Percentiles rank a stretch among this genome's conserved stretches.
Conservation (phyloP, 2,797 vertebrate genomes). For the Alfaro cultratus region DNA sequence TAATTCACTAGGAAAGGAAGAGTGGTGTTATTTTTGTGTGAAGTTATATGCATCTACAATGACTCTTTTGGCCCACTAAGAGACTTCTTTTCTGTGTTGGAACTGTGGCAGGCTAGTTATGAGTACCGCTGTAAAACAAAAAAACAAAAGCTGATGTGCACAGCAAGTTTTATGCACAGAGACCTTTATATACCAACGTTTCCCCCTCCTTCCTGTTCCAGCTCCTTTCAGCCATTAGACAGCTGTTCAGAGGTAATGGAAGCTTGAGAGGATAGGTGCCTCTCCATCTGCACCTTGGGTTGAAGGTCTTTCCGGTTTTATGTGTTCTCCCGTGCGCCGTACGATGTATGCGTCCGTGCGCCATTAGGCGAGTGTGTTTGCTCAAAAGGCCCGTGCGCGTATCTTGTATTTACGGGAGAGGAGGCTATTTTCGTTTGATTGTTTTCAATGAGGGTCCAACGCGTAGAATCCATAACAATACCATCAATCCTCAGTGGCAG, state of each 20-base stretch:
- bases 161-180: not conserved
- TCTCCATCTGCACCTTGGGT: constrained; percentile 55
- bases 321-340: constrained; percentile 12
- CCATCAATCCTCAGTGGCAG: constrained; percentile 79
- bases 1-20: constrained; percentile 5
- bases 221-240: constrained; percentile 40
- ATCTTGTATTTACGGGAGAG: constrained; percentile 60
- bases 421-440: constrained; percentile 77
- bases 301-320: constrained; percentile 20
- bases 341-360: not conserved
- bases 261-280: constrained; percentile 53
- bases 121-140: constrained; percentile 8
- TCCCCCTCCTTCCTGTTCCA: constrained; percentile 18
- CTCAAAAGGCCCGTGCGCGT: constrained; percentile 17
- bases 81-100: constrained; percentile 33
- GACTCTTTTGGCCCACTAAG: constrained; percentile 17
- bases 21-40: constrained; percentile 23
- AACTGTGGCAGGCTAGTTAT: constrained; percentile 18
- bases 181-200: constrained; percentile 20
- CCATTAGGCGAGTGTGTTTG: constrained; percentile 11
- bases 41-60: constrained; percentile 38
- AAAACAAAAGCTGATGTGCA: not conserved
- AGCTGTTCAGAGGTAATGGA: constrained; percentile 61
- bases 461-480: constrained; percentile 80
- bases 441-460: constrained; percentile 74